Conservation (phyloP, 2,113 vertebrate species). For the Galemys pyrenaicus region DNA sequence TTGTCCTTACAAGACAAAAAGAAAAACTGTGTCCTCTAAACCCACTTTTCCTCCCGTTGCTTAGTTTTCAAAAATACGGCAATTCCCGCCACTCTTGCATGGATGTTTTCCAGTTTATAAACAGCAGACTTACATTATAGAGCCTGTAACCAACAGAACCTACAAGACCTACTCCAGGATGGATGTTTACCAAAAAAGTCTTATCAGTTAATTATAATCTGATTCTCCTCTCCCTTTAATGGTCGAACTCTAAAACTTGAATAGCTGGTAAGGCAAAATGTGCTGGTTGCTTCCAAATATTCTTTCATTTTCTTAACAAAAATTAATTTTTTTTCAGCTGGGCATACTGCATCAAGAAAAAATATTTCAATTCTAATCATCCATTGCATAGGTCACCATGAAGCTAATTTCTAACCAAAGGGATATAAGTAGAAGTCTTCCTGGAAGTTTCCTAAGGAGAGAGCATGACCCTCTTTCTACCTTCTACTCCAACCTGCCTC, state of each 20-base stretch:
- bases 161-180: neutral
- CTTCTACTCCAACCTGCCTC: neutral
- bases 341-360: neutral
- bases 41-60: neutral
- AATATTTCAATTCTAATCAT: neutral
- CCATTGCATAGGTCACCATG: neutral
- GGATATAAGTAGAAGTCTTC: conserved; percentile 3
- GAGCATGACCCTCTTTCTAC: neutral
- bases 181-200: neutral
- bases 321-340: neutral
- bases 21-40: neutral
- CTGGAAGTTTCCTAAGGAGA: neutral
- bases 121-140: neutral
- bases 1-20: neutral
- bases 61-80: neutral
- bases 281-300: neutral
- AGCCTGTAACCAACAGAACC: neutral
- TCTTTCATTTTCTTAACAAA: neutral
- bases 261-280: neutral
- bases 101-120: conserved; percentile 20
- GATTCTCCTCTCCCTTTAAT: neutral
- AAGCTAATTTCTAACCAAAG: conserved; percentile 36
- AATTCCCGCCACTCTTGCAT: neutral
- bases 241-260: neutral
- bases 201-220: neutral